Percentiles rank a stretch among this genome's conserved stretches.
These are phyloP conservation scores for Rhadina sibilatrix DNA, from an alignment of 2,113 vertebrate genomes.

Conservation along the genomic window DNA sequence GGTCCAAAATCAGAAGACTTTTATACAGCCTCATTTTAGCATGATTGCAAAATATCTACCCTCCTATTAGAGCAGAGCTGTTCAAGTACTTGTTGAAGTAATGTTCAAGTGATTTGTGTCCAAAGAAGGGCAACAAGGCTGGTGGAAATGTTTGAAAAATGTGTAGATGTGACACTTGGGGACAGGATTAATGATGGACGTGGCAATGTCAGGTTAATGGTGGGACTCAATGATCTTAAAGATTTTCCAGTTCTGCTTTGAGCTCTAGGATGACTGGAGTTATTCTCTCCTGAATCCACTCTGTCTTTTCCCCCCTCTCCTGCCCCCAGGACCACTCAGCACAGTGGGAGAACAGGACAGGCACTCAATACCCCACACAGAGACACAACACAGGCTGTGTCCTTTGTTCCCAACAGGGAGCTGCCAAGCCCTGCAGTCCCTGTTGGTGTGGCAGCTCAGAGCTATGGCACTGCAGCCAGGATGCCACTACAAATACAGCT, in stretches of 20 bases:
- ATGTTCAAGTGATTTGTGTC: background rate
- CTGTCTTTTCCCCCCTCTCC: background rate
- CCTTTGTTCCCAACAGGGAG: fast-evolving
- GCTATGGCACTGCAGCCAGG: background rate
- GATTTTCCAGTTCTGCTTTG: background rate
- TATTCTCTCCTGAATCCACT: background rate
- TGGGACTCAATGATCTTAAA: background rate
- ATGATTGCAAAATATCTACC: background rate
- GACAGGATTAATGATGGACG: background rate
- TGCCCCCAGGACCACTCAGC: background rate
- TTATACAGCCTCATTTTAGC: background rate
- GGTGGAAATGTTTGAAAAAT: background rate
- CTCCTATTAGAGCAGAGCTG: background rate
- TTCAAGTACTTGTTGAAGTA: background rate
- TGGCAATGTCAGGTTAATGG: background rate
- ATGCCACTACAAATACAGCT: background rate
- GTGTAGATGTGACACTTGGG: background rate
- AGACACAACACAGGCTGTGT: fast-evolving
- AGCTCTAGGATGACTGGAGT: background rate
- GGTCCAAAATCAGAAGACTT: background rate
- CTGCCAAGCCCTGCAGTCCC: background rate
- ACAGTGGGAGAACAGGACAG: background rate
- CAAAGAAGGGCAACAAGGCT: background rate
- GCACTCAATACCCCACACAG: fast-evolving
- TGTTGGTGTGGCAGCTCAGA: background rate